A percentile compares a stretch with the other conserved stretches of the same genome.
Conservation (phyloP, 2,888 invertebrate species). For the Harpagoxenus sublaevis region DNA sequence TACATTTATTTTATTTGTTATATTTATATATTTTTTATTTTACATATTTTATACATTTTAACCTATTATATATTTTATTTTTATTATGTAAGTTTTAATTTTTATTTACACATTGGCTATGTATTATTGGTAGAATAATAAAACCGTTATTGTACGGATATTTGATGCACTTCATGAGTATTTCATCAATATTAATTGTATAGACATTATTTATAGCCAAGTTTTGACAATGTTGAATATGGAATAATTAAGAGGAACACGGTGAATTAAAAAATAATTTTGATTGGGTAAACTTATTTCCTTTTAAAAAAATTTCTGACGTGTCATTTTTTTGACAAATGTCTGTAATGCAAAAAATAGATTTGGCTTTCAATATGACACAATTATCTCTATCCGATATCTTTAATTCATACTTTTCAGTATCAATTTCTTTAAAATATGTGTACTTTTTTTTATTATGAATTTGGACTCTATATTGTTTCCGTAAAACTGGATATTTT, state of each 20-base stretch:
- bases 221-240: no score
- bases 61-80: no score
- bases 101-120: no score
- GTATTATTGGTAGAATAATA: no score
- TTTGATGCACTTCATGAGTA: no score
- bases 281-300: slow-evolving; percentile 1
- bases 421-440: slow-evolving; percentile 3
- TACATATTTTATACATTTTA: no score
- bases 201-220: no score
- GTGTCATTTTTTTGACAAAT: background rate
- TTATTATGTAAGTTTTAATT: no score
- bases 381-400: slow-evolving; percentile 32
- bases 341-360: background rate
- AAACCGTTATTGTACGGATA: no score
- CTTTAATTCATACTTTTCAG: slow-evolving; percentile 11
- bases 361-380: slow-evolving; percentile 18
- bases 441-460: background rate
- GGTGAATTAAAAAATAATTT: slow-evolving; percentile 23
- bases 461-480: slow-evolving; percentile 17
- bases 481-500: slow-evolving; percentile 6
- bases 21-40: no score
- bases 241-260: slow-evolving; percentile 25
- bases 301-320: slow-evolving; percentile 6
- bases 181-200: no score
- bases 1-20: no score